phyloP scores from a whole-genome alignment of 35 echinoderm and acorn worm genomes.

The Diadema setosum region DNA sequence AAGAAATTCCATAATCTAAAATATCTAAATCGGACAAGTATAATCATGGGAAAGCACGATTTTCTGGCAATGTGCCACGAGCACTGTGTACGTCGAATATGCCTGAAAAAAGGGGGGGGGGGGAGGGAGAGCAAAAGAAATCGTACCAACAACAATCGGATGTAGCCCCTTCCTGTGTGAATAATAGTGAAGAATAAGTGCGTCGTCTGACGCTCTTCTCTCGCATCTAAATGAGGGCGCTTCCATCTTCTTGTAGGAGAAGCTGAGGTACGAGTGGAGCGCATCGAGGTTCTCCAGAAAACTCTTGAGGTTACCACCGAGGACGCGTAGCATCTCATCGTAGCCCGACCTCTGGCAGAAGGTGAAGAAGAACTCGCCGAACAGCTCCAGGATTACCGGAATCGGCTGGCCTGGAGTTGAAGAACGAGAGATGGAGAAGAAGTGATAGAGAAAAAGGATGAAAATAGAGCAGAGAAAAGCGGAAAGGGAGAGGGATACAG shows the following conservation, averaged over 20 bases:
- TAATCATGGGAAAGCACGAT: no score
- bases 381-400: slow-evolving; percentile 77
- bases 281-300: slow-evolving; percentile 97
- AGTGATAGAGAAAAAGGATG: no score
- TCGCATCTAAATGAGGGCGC: slow-evolving; percentile 97
- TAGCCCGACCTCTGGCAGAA: slow-evolving; percentile 94
- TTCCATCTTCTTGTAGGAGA: slow-evolving; percentile 99
- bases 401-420: slow-evolving; percentile 49
- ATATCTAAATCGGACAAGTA: no score
- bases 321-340: slow-evolving; percentile 94
- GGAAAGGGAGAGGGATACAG: no score
- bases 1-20: no score
- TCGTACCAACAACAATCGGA: slow-evolving; percentile 95
- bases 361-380: slow-evolving; percentile 97
- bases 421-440: no score
- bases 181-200: slow-evolving; percentile 94
- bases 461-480: no score
- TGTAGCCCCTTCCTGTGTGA: slow-evolving; percentile 97
- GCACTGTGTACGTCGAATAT: no score
- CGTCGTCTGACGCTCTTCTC: slow-evolving; percentile 53
- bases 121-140: no score
- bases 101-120: no score
- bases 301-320: slow-evolving; percentile 82
- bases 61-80: no score
- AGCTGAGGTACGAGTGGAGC: slow-evolving; percentile 94